These are phyloP conservation scores for Cheilosia urbana DNA, from an alignment of 2,888 invertebrate genomes.

Conservation along the genomic window DNA sequence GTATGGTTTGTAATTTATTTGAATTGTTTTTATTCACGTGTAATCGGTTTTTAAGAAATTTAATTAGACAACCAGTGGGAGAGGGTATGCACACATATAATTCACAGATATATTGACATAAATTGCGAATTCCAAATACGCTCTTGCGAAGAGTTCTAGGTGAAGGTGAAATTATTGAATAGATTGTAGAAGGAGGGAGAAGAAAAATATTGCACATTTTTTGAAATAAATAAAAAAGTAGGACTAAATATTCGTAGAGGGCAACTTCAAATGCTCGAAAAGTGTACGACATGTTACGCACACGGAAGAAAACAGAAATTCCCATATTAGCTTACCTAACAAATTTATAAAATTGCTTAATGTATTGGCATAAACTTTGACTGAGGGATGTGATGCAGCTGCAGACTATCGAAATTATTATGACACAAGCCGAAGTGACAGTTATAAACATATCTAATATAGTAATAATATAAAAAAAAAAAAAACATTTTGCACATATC, in stretches of 20 bases:
- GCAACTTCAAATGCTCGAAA: neutral
- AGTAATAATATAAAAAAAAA: too few relatives aligned
- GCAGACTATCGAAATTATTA: too few relatives aligned
- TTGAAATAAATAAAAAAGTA: neutral
- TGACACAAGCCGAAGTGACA: too few relatives aligned
- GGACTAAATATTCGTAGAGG: neutral
- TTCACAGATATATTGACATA: slow-evolving; percentile 27
- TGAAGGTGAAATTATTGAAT: neutral
- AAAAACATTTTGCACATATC: too few relatives aligned
- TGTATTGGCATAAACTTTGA: too few relatives aligned
- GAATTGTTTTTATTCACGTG: slow-evolving; percentile 30
- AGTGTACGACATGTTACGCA: too few relatives aligned
- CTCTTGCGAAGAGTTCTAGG: neutral
- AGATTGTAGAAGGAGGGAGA: neutral
- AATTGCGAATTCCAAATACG: slow-evolving; percentile 31
- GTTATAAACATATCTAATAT: too few relatives aligned
- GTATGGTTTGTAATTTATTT: slow-evolving; percentile 16
- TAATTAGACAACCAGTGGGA: slow-evolving; percentile 27
- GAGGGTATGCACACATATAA: slow-evolving; percentile 39
- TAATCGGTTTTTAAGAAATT: slow-evolving; percentile 34
- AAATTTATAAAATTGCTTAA: too few relatives aligned
- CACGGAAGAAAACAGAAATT: too few relatives aligned
- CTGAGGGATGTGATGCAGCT: too few relatives aligned
- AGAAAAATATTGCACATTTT: slow-evolving; percentile 3
- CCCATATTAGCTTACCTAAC: too few relatives aligned